Conservation (phyloP, 1,140 invertebrate genomes). For the Penaeus vannamei region DNA sequence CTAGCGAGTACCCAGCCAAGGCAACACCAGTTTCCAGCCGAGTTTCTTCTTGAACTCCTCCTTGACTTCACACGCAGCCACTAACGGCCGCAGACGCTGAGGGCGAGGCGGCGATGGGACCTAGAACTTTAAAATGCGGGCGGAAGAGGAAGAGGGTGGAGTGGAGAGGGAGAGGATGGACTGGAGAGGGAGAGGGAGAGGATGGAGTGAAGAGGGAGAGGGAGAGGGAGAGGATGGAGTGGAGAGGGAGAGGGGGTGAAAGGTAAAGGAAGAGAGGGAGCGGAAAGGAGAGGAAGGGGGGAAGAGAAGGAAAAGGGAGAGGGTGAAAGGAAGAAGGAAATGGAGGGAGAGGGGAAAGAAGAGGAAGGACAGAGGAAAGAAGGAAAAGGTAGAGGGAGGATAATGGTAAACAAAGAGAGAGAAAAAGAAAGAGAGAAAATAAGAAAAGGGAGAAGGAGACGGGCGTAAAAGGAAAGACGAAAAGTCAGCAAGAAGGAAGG, state of each 20-base stretch:
- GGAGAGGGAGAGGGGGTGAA: not conserved
- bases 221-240: not conserved
- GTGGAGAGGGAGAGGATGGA: not conserved
- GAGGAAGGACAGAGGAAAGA: not conserved
- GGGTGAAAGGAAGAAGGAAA: not conserved
- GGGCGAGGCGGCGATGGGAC: too few species aligned
- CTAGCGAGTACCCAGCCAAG: too few species aligned
- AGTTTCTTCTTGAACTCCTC: too few species aligned
- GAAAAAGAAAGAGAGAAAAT: not conserved
- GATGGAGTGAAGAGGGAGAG: not conserved
- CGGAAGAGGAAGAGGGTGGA: not conserved
- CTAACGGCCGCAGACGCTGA: too few species aligned
- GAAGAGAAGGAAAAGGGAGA: not conserved
- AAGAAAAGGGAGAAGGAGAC: not conserved
- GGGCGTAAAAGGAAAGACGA: not conserved
- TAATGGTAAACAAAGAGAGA: too few species aligned
- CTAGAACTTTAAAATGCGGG: too few species aligned
- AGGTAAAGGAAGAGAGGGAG: not conserved
- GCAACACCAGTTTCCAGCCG: too few species aligned
- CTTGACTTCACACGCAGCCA: too few species aligned
- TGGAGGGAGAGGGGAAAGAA: not conserved
- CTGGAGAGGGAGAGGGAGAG: not conserved
- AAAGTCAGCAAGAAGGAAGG: too few species aligned
- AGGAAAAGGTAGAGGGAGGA: not conserved
- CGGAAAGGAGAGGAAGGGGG: not conserved